These are phyloP conservation scores for Bombylius discolor DNA, from an alignment of 2,888 invertebrate species.

Conservation along the genomic window DNA sequence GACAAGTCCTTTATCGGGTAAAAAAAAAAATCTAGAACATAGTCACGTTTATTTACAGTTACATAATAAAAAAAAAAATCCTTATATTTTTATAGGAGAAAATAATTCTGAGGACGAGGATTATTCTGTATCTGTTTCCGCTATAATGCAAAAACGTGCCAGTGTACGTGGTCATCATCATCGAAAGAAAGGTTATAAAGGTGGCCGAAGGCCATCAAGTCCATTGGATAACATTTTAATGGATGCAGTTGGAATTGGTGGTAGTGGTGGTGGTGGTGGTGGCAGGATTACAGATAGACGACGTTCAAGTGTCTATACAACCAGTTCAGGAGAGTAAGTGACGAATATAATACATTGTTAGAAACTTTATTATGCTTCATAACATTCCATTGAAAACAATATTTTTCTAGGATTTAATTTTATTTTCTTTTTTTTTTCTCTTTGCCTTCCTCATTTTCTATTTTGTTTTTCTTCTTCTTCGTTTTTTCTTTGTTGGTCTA, in stretches of 20 bases:
- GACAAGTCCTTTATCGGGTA: conserved; percentile 21
- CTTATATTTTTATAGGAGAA: conserved; percentile 10
- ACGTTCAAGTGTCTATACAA: conserved; percentile 65
- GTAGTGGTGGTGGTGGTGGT: conserved; percentile 18
- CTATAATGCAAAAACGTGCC: conserved; percentile 66
- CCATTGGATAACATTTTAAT: conserved; percentile 34
- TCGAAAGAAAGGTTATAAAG: conserved; percentile 45
- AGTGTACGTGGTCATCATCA: conserved; percentile 50
- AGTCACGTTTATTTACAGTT: too few relatives aligned
- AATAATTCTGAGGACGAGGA: conserved; percentile 65
- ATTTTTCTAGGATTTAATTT: background rate
- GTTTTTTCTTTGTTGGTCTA: background rate
- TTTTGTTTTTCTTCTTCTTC: background rate
- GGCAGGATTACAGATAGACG: conserved; percentile 37
- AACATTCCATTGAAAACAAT: background rate
- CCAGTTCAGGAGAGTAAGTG: conserved; percentile 74
- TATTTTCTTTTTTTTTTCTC: background rate
- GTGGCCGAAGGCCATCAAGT: conserved; percentile 48
- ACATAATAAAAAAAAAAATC: too few relatives aligned
- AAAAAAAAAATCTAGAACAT: conserved; percentile 8
- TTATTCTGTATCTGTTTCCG: conserved; percentile 74
- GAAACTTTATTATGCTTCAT: background rate
- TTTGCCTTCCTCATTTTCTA: background rate
- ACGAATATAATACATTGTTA: too few relatives aligned
- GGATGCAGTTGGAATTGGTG: conserved; percentile 16